phyloP scores from a whole-genome alignment of 2,797 vertebrate species.

The Mormyrops attenuatus region DNA sequence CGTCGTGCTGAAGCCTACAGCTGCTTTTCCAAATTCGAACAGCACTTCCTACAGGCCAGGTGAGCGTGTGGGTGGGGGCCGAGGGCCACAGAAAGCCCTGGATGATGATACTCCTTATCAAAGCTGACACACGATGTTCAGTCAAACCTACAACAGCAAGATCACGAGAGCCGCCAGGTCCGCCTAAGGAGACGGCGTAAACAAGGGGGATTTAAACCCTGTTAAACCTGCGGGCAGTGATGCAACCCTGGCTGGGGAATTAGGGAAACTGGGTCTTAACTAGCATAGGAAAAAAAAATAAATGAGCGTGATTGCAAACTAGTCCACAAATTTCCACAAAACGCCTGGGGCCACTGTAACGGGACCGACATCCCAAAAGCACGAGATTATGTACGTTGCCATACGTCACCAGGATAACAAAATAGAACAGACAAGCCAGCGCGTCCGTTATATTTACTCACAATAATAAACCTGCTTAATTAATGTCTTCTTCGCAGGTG shows the following conservation, averaged over 20 bases:
- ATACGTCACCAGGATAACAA: neutral
- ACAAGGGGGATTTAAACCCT: neutral
- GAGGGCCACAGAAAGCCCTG: neutral
- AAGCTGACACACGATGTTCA: neutral
- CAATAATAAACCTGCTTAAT: neutral
- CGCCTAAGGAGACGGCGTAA: neutral
- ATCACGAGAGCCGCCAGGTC: neutral
- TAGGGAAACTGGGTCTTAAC: neutral
- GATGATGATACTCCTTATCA: neutral
- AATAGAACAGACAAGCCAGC: neutral
- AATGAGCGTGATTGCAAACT: neutral
- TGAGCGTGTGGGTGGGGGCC: neutral
- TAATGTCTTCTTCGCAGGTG: neutral
- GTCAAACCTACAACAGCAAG: neutral
- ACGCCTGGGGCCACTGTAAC: neutral
- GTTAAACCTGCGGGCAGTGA: neutral
- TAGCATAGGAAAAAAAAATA: neutral
- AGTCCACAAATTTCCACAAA: neutral
- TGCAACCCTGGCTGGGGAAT: conserved; percentile 4
- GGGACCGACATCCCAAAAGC: neutral
- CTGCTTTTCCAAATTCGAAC: neutral
- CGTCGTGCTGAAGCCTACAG: neutral
- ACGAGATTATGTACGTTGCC: neutral
- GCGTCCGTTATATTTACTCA: neutral
- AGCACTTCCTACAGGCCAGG: neutral